A percentile compares a stretch with the other conserved stretches of the same genome.
phyloP scores from a whole-genome alignment of 2,888 invertebrate species.

The Erynnis tages region DNA sequence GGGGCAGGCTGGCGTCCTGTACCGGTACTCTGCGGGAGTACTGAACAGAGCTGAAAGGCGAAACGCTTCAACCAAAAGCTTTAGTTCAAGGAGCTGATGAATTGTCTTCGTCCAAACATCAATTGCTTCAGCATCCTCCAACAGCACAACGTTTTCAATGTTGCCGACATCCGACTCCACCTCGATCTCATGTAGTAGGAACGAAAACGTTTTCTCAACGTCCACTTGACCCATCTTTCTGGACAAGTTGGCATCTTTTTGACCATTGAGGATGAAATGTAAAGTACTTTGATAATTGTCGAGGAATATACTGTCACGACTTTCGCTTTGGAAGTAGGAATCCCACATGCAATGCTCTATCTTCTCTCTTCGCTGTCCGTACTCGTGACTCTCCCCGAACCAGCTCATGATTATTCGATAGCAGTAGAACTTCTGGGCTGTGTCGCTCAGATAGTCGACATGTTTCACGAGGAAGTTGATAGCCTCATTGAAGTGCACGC shows the following conservation, averaged over 20 bases:
- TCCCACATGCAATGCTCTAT: conserved; percentile 76
- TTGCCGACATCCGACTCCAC: conserved; percentile 69
- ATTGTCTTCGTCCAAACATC: conserved; percentile 74
- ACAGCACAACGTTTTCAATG: conserved; percentile 58
- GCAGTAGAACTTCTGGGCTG: conserved; percentile 75
- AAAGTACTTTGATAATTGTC: conserved; percentile 60
- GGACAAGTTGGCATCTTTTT: conserved; percentile 56
- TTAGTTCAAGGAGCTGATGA: conserved; percentile 77
- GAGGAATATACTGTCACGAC: conserved; percentile 50
- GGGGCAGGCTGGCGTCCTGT: conserved; percentile 61
- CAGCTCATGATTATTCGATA: conserved; percentile 73
- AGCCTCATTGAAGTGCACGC: conserved; percentile 82
- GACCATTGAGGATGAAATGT: conserved; percentile 61
- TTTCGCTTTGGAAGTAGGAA: conserved; percentile 60
- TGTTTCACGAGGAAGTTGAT: conserved; percentile 83
- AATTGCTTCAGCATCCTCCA: conserved; percentile 64
- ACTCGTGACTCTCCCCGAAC: conserved; percentile 68
- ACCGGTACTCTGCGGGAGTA: conserved; percentile 65
- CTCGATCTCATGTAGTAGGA: conserved; percentile 66
- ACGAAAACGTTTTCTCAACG: conserved; percentile 61
- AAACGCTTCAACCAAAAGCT: conserved; percentile 82
- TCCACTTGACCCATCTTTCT: conserved; percentile 51
- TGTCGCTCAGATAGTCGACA: conserved; percentile 70
- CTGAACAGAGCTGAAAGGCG: conserved; percentile 80
- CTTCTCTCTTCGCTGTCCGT: conserved; percentile 60